Evolutionary conservation across 2,113 vertebrate species (phyloP), one percentile per base, ranked within the genome.

Genomic region (Oncorhynchus mykiss): DNA sequence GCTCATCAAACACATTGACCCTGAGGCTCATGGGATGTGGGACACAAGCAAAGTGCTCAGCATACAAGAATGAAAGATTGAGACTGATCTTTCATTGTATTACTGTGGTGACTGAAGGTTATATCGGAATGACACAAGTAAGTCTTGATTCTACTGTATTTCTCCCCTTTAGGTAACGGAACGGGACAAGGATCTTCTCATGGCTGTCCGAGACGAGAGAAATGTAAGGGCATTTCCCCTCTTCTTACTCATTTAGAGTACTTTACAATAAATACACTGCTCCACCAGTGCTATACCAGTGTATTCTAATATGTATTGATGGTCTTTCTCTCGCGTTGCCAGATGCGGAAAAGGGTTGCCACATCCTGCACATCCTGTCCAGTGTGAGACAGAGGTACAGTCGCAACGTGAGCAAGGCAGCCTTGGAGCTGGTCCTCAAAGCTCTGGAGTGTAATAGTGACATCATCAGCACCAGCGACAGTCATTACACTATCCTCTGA

Each of bases 311-410:
- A 18, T 54, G 59, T 11, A 62, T 62, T 62, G 7, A 11, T 20
- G 14, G 29, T 68, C 18, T 81, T 62, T 79, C 18, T 39, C 45
- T 80, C 72, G 76, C 67, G 70, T 66, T 74, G 74, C 5, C 85
- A 99, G 97, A 96, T 85, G 82, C 92, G 60, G 96, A 96, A 82
- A 98, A 93, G 80, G 97, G 97, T 74, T 97, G 95, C 85, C 97
- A 98, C 78, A 85, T 98, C 75, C 91, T 95, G 79, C 96, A 99
- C 79, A 82, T 98, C 80, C 87, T 98, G 83, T 94, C 78, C 0
- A 95, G 95, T 9, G 92, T 95, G 67, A 93, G 87, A 76, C 95
- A 95, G 80, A 93, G 85, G 25, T 86, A 95, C 86, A 90, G 87
- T 85, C 93, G 91, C 0, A 92, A 89, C 54, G 80, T 99, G 83